These are phyloP conservation scores for Meloidogyne exigua DNA, from an alignment of 1,140 invertebrate species.

Conservation along the genomic window DNA sequence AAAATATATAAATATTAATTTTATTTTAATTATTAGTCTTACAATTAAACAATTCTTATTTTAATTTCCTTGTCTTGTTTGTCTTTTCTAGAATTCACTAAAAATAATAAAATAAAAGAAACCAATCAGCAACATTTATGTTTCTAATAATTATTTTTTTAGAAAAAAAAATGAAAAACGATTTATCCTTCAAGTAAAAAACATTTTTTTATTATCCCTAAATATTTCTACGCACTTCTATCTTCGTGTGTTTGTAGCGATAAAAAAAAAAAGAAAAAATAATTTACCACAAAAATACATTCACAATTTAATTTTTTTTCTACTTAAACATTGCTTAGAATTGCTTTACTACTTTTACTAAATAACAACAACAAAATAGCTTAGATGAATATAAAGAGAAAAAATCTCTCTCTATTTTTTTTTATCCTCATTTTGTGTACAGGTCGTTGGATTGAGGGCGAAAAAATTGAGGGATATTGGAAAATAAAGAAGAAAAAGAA, in stretches of 20 bases:
- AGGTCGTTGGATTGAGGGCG: constrained; percentile 3
- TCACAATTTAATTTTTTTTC: background rate
- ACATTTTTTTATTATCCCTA: background rate
- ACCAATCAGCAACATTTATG: background rate
- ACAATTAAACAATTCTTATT: no score
- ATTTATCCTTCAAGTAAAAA: background rate
- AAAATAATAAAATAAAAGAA: background rate
- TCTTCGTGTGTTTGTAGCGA: background rate
- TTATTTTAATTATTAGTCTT: no score
- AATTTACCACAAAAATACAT: background rate
- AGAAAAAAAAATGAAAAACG: background rate
- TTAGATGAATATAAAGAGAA: background rate
- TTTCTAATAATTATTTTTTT: background rate
- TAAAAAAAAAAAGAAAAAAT: background rate
- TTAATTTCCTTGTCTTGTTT: no score
- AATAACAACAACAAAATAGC: constrained; percentile 3
- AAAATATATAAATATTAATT: no score
- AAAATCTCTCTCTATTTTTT: background rate
- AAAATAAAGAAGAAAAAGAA: background rate
- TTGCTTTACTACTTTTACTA: no score
- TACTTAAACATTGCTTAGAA: background rate
- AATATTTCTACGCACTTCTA: background rate
- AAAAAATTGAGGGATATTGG: background rate
- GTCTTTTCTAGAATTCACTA: no score
- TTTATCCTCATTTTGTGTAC: background rate